A percentile compares a stretch with the other conserved stretches of the same genome.
Conservation (phyloP, 2,888 invertebrate species). For the Brenthis ino region DNA sequence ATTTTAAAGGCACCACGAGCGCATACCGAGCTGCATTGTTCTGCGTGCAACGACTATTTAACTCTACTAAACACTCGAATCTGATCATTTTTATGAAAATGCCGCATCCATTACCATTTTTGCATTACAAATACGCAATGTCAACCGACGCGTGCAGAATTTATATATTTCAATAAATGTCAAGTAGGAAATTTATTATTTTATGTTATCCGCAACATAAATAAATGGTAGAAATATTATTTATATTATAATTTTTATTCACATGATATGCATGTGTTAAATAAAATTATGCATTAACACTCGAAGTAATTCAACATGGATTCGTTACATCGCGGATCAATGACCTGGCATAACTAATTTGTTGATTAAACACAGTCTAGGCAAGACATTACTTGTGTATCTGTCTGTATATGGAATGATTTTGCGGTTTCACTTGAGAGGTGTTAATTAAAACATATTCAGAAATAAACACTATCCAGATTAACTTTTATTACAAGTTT, state of each 20-base stretch:
- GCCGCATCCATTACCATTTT: slow-evolving; percentile 54
- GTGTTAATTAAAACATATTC: not conserved
- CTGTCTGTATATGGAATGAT: slow-evolving; percentile 17
- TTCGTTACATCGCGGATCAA: slow-evolving; percentile 37
- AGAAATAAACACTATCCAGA: not conserved
- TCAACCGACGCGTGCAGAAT: slow-evolving; percentile 31
- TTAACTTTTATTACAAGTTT: slow-evolving; percentile 11
- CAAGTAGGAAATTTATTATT: slow-evolving; percentile 23
- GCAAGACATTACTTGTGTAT: slow-evolving; percentile 21
- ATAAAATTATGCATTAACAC: slow-evolving; percentile 27
- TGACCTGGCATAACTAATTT: slow-evolving; percentile 42
- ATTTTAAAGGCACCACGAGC: slow-evolving; percentile 43
- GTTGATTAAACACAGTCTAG: slow-evolving; percentile 42
- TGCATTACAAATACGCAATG: slow-evolving; percentile 53
- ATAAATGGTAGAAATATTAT: slow-evolving; percentile 5
- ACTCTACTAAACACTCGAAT: slow-evolving; percentile 45
- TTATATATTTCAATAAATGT: slow-evolving; percentile 30
- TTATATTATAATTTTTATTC: slow-evolving; percentile 16
- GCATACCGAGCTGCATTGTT: slow-evolving; percentile 12
- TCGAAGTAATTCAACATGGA: slow-evolving; percentile 31
- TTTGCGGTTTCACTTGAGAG: slow-evolving; percentile 24
- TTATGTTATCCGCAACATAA: slow-evolving; percentile 18
- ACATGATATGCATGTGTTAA: slow-evolving; percentile 25
- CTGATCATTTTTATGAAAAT: slow-evolving; percentile 53
- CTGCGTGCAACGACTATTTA: slow-evolving; percentile 54